Base-by-base conservation (phyloP, 2,888 invertebrate genomes). In the Agriotes lineatus region DNA sequence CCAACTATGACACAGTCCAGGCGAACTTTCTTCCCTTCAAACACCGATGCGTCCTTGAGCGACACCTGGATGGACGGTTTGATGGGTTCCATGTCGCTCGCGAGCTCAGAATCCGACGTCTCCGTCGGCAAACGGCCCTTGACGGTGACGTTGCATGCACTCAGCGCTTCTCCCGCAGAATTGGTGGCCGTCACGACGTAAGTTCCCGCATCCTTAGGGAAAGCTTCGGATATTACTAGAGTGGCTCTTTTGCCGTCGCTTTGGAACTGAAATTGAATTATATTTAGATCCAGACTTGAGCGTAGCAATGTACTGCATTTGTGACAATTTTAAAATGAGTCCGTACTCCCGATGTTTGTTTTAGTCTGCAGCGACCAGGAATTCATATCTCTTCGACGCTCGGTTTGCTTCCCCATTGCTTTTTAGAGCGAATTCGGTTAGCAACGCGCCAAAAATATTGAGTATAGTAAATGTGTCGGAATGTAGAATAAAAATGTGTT, bases 1-100 rank as follows among this genome's bases (percentile, higher is more conserved):
- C 93, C 94, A 39, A 93, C 88, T 72, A 95, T 93, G 35, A 93
- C 88, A 78, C 93, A 93, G 78, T 93, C 93, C 71, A 94, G 82
- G 35, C 90, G 86, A 5, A 91, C 88, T 19, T 89, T 87, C 54
- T 89, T 89, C 10, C 93, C 92, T 82, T 94, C 93, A 61, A 88
- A 87, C 25, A 90, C 88, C 2, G 86, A 86, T 7, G 90, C 84
- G 81, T 94, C 91, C 78, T 90, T 90, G 14, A 95, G 84, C 0
- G 90, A 88, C 70, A 91, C 82, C 77, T 91, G 90, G 45, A 93
- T 90, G 25, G 89, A 88, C 0, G 93, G 93, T 76, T 91, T 90
- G n/a, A 91, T 87, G 0, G 91, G 90, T 78, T 93, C 92, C 84
- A 90, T 88, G 74, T 91, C 91, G 73, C 88, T 87, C 30, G 91